A percentile compares a stretch with the other conserved stretches of the same genome.
phyloP scores from a whole-genome alignment of 2,797 vertebrate genomes.

The Enteromius argenteus region DNA sequence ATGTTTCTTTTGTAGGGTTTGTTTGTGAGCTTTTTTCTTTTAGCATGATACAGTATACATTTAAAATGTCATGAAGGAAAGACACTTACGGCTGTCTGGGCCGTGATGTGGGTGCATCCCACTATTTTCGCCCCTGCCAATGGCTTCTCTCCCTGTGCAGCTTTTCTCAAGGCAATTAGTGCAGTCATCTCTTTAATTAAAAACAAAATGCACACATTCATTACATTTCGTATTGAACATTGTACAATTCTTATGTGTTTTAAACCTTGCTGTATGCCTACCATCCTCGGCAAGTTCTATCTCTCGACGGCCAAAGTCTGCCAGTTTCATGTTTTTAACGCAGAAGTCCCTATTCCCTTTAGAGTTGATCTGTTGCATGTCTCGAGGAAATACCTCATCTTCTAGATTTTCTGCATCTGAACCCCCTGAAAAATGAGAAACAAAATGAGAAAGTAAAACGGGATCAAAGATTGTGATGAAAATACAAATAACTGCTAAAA shows the following conservation, averaged over 20 bases:
- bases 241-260: not conserved
- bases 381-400: conserved; percentile 84
- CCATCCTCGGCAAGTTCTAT: conserved; percentile 92
- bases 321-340: conserved; percentile 91
- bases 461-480: not conserved
- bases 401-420: conserved; percentile 81
- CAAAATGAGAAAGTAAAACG: not conserved
- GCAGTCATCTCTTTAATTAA: conserved; percentile 89
- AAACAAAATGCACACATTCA: not conserved
- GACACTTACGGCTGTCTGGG: conserved; percentile 89
- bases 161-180: conserved; percentile 90
- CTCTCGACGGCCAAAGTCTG: conserved; percentile 88
- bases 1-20: conserved; percentile 4
- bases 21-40: not conserved
- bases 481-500: not conserved
- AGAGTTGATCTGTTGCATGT: conserved; percentile 87
- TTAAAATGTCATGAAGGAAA: not conserved
- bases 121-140: conserved; percentile 91
- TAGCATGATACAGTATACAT: not conserved
- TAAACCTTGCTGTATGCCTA: conserved; percentile 57
- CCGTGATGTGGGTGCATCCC: conserved; percentile 94
- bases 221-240: not conserved
- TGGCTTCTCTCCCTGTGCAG: conserved; percentile 89
- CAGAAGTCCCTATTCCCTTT: conserved; percentile 89
- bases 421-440: not conserved